Percentiles rank a stretch among this genome's conserved stretches.
Conservation (phyloP, 2,797 vertebrate species). For the Rallus crepitans region DNA sequence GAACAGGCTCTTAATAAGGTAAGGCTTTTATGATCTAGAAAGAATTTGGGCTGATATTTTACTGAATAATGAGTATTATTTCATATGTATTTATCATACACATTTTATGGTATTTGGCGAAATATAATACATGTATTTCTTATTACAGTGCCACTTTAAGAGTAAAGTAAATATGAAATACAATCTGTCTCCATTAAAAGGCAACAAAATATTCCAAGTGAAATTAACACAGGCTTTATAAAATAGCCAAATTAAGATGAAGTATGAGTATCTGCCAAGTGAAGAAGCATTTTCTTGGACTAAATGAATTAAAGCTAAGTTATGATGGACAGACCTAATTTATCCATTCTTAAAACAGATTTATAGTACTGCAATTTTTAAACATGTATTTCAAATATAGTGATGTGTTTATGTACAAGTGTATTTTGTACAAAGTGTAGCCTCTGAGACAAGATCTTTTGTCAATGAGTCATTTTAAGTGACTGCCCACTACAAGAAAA, state of each 20-base stretch:
- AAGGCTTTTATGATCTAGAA: background rate
- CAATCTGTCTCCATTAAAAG: slow-evolving; percentile 31
- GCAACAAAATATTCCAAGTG: slow-evolving; percentile 18
- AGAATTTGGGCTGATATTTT: background rate
- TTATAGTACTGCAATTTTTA: background rate
- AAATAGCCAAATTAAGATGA: slow-evolving; percentile 20
- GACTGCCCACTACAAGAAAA: background rate
- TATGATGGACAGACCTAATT: slow-evolving; percentile 4
- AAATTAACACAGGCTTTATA: slow-evolving; percentile 42
- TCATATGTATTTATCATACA: background rate
- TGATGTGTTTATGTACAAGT: background rate
- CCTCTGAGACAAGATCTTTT: background rate
- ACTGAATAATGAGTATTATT: background rate
- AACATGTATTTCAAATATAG: background rate
- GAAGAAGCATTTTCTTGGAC: slow-evolving; percentile 3
- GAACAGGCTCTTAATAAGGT: background rate
- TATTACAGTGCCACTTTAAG: background rate
- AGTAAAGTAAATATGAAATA: slow-evolving; percentile 6
- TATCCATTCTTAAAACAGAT: slow-evolving; percentile 1
- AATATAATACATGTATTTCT: background rate
- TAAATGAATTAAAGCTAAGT: slow-evolving; percentile 40
- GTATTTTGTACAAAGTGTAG: background rate
- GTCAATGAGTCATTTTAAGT: background rate
- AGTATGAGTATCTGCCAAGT: slow-evolving; percentile 17
- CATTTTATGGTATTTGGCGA: background rate